Evolutionary conservation across 1,140 invertebrate genomes (phyloP).

Genomic region (Pygmarrhopalites habei): DNA sequence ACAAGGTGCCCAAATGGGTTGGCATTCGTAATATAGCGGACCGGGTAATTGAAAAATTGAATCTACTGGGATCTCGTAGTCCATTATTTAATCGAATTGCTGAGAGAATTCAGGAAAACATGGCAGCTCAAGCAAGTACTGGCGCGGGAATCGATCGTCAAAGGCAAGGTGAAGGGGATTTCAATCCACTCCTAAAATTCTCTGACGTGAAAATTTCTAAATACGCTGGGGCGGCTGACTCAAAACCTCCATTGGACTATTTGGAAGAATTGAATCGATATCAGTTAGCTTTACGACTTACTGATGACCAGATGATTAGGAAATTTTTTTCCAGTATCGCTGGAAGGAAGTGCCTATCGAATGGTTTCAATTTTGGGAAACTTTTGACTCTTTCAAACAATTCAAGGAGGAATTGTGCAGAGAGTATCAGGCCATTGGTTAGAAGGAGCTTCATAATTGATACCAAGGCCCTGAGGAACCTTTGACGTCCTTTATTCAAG

Average conservation of each 20-base stretch:
- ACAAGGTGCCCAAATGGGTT: no score
- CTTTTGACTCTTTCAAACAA: neutral
- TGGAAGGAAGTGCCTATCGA: slow-evolving; percentile 1
- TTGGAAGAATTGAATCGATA: slow-evolving; percentile 12
- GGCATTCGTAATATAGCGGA: no score
- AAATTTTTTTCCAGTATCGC: slow-evolving; percentile 5
- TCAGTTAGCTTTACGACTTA: neutral
- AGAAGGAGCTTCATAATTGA: slow-evolving; percentile 8
- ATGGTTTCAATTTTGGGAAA: neutral
- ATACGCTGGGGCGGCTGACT: slow-evolving; percentile 6
- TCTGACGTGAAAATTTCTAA: slow-evolving; percentile 1
- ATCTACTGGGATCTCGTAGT: no score
- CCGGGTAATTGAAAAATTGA: no score
- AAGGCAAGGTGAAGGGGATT: no score
- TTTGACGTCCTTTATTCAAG: slow-evolving; percentile 6
- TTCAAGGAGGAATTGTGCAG: neutral
- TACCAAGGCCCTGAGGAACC: slow-evolving; percentile 14
- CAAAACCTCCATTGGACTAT: slow-evolving; percentile 22
- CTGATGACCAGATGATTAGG: slow-evolving; percentile 2
- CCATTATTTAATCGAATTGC: no score
- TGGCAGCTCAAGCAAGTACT: no score
- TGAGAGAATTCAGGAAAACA: no score
- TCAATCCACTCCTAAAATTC: neutral
- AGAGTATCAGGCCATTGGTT: slow-evolving; percentile 18
- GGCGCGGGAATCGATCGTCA: no score